These are phyloP conservation scores for Scelioninae gen. 2 DNA, from an alignment of 2,888 invertebrate genomes.

Conservation along the genomic window DNA sequence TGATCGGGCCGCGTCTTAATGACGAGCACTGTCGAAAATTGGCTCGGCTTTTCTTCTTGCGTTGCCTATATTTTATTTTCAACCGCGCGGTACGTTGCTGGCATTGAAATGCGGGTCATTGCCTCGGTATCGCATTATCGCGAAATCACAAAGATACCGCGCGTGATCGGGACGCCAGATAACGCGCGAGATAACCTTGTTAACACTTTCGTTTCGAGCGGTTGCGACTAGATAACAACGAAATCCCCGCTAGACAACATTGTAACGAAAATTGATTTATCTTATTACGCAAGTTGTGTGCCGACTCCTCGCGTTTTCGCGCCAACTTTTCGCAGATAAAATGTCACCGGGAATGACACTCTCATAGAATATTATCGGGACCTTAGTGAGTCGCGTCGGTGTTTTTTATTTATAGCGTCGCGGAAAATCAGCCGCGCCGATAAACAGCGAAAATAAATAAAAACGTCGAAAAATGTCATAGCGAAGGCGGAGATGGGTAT, in stretches of 20 bases:
- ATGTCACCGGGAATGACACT: neutral
- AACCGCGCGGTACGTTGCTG: constrained; percentile 18
- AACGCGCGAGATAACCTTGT: constrained; percentile 51
- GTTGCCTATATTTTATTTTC: no score
- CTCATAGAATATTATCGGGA: constrained; percentile 1
- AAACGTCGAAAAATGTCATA: neutral
- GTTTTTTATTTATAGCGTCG: neutral
- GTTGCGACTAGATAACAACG: constrained; percentile 33
- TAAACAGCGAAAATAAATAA: neutral
- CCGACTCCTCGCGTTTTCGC: no score
- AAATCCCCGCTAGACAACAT: constrained; percentile 31
- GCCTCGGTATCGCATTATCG: constrained; percentile 46
- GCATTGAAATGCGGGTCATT: constrained; percentile 58
- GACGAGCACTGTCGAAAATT: constrained; percentile 19
- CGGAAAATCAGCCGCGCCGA: neutral
- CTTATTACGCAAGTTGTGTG: constrained; percentile 31
- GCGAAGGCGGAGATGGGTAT: constrained; percentile 10
- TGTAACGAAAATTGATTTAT: constrained; percentile 33
- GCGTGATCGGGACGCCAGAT: constrained; percentile 22
- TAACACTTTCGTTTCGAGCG: constrained; percentile 39
- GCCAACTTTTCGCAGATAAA: constrained; percentile 4
- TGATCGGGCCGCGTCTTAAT: constrained; percentile 26
- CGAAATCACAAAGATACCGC: constrained; percentile 30
- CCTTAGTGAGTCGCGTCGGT: neutral
- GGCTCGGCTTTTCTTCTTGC: no score